Conservation (phyloP, 2,113 vertebrate genomes). For the Myrmecophaga tridactyla region DNA sequence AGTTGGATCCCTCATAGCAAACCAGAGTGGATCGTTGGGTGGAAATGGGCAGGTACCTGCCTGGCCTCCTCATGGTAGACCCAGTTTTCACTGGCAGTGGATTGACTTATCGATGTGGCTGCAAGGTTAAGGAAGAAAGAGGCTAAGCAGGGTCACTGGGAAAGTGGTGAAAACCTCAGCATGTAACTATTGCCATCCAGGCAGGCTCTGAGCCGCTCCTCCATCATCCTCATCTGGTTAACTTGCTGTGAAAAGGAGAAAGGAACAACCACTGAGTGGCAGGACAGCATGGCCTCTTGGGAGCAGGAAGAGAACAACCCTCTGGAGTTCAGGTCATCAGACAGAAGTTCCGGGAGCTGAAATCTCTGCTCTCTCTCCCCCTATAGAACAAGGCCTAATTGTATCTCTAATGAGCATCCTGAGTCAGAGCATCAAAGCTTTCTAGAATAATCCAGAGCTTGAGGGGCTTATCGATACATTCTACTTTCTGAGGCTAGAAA, state of each 20-base stretch:
- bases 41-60: neutral
- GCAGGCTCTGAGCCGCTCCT: neutral
- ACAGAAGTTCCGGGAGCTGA: neutral
- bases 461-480: conserved; percentile 7
- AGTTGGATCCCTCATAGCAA: neutral
- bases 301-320: neutral
- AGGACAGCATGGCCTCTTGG: neutral
- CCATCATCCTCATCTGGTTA: neutral
- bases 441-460: conserved; percentile 1
- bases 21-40: neutral
- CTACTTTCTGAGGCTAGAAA: conserved; percentile 36
- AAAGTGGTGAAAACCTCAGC: neutral
- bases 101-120: neutral
- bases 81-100: neutral
- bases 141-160: neutral
- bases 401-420: neutral
- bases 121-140: neutral
- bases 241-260: neutral
- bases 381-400: neutral
- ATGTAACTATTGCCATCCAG: neutral
- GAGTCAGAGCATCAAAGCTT: neutral
- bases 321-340: neutral
- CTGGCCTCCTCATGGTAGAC: neutral
- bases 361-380: neutral
- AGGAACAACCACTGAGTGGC: neutral